A percentile compares a stretch with the other conserved stretches of the same genome.
Conservation (phyloP, 2,797 vertebrate genomes). For the Pseudochromis fuscus region DNA sequence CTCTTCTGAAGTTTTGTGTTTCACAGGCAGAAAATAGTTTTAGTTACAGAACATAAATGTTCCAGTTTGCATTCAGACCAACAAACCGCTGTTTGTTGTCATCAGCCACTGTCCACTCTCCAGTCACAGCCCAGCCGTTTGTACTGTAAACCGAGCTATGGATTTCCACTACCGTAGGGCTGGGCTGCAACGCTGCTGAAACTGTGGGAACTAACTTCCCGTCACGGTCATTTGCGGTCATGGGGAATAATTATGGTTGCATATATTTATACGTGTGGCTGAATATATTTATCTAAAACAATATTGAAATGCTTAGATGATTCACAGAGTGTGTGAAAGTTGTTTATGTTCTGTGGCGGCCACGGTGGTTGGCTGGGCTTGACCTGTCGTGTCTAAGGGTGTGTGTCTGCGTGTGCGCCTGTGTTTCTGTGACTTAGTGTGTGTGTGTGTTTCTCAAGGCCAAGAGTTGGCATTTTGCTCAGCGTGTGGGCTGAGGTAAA, state of each 20-base stretch:
- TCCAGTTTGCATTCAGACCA: constrained; percentile 46
- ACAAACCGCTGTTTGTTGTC: constrained; percentile 56
- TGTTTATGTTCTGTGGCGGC: constrained; percentile 82
- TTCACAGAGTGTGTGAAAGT: constrained; percentile 82
- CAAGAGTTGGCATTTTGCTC: constrained; percentile 79
- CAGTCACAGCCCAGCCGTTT: constrained; percentile 18
- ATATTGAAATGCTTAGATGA: constrained; percentile 80
- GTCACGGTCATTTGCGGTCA: constrained; percentile 77
- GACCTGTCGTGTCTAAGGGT: constrained; percentile 77
- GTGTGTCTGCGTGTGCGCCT: constrained; percentile 67
- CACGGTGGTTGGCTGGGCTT: constrained; percentile 70
- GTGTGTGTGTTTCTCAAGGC: constrained; percentile 76
- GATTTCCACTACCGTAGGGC: constrained; percentile 70
- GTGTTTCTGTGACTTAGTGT: constrained; percentile 42
- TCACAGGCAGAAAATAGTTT: constrained; percentile 55
- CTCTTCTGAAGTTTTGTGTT: constrained; percentile 63
- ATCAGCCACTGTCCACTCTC: constrained; percentile 50
- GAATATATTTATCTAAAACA: constrained; percentile 83
- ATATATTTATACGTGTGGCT: constrained; percentile 78
- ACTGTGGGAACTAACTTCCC: constrained; percentile 82
- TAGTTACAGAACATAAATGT: constrained; percentile 62
- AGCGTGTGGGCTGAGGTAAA: constrained; percentile 81
- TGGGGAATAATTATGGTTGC: constrained; percentile 76
- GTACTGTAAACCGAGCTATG: constrained; percentile 58
- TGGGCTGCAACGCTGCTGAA: constrained; percentile 67